phyloP scores from a whole-genome alignment of 2,113 vertebrate species.

The Tympanuchus pallidicinctus region DNA sequence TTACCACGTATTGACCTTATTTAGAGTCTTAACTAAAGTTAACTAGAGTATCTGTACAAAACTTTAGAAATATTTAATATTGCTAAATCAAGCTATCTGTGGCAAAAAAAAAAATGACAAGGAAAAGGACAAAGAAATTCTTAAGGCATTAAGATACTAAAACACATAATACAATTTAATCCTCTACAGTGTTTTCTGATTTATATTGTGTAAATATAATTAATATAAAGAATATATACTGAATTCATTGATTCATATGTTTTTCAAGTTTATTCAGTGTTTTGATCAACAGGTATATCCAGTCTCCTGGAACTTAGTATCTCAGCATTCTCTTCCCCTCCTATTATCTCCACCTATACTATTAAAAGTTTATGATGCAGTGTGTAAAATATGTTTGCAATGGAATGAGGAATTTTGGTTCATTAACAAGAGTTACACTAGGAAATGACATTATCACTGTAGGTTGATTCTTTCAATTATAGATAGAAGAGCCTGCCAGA shows the following conservation, averaged over 20 bases:
- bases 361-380: conserved; percentile 7
- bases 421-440: neutral
- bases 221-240: neutral
- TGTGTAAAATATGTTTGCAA: conserved; percentile 12
- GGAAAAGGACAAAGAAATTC: neutral
- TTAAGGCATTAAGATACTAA: neutral
- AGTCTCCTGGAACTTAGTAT: neutral
- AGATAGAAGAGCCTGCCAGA: neutral
- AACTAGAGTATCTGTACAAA: neutral
- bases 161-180: neutral
- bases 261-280: neutral
- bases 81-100: neutral
- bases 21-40: neutral
- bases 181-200: neutral
- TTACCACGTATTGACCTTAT: neutral
- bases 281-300: conserved; percentile 26
- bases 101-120: conserved; percentile 7
- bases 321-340: neutral
- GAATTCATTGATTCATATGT: neutral
- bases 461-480: neutral
- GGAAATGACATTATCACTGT: neutral
- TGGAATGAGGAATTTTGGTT: neutral
- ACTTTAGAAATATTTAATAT: neutral
- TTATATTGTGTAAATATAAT: neutral
- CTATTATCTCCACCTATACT: neutral